phyloP scores from a whole-genome alignment of 2,797 vertebrate genomes.

The Chromis chromis region DNA sequence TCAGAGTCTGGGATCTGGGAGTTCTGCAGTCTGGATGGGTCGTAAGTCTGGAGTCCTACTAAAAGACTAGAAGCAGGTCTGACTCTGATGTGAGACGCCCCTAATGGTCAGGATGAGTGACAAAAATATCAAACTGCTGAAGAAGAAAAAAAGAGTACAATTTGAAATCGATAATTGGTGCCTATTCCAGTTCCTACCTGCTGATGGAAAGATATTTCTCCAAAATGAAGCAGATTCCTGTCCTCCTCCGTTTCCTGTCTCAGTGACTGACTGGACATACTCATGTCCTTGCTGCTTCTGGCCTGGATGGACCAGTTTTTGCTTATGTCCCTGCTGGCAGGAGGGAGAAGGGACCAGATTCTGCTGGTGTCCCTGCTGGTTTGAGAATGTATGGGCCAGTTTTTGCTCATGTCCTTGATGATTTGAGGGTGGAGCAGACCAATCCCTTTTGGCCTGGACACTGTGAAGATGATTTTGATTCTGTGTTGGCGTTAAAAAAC shows the following conservation, averaged over 20 bases:
- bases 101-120: slow-evolving; percentile 10
- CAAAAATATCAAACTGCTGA: not conserved
- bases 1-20: not conserved
- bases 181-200: slow-evolving; percentile 3
- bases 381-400: no score
- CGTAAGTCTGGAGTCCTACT: not conserved
- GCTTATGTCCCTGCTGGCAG: no score
- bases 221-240: not conserved
- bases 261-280: not conserved
- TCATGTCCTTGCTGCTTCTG: no score
- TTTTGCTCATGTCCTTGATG: not conserved
- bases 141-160: not conserved
- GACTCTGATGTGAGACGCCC: slow-evolving; percentile 16
- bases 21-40: not conserved
- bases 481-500: not conserved
- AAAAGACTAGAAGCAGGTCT: not conserved
- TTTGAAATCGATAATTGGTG: no score
- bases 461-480: not conserved
- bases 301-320: no score
- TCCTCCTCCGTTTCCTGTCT: not conserved
- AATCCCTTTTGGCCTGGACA: not conserved
- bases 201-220: not conserved
- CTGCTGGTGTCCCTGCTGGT: not conserved
- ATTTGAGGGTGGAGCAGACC: not conserved
- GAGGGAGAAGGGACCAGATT: not conserved